Evolutionary conservation across 1,140 invertebrate genomes (phyloP).

Genomic region (Drosophila kurseongensis): DNA sequence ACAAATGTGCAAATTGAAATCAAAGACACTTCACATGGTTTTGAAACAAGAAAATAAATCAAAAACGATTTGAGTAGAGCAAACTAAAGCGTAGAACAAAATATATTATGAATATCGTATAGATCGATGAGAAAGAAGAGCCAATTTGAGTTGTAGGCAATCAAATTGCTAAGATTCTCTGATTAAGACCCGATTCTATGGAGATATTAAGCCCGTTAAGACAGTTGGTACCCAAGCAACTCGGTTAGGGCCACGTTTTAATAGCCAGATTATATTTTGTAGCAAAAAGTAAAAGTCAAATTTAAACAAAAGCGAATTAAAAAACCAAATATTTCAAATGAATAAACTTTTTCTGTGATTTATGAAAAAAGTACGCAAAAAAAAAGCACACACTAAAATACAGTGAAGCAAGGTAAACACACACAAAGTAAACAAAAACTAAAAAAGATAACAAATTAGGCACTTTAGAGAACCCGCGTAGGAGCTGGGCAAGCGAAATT

Average conservation of each 20-base stretch:
- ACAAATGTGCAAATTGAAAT: conserved; percentile 77
- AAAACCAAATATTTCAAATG: conserved; percentile 69
- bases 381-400: conserved; percentile 30
- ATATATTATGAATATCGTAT: conserved; percentile 64
- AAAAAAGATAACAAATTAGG: conserved; percentile 43
- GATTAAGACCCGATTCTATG: conserved; percentile 8
- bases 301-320: conserved; percentile 35
- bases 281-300: conserved; percentile 52
- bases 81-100: conserved; percentile 67
- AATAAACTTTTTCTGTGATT: conserved; percentile 83
- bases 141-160: conserved; percentile 50
- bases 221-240: conserved; percentile 6
- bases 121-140: conserved; percentile 29
- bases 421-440: conserved; percentile 50
- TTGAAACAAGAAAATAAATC: conserved; percentile 56
- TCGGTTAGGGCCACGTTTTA: conserved; percentile 44
- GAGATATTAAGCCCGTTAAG: conserved; percentile 19
- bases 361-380: conserved; percentile 82
- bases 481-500: conserved; percentile 59
- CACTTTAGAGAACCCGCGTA: conserved; percentile 62
- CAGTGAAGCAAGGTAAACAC: conserved; percentile 41
- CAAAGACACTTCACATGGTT: conserved; percentile 72
- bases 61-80: conserved; percentile 49
- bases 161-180: conserved; percentile 42
- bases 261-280: conserved; percentile 69